These are phyloP conservation scores for Muschampia staudingeri DNA, from an alignment of 2,888 invertebrate genomes.

Conservation along the genomic window DNA sequence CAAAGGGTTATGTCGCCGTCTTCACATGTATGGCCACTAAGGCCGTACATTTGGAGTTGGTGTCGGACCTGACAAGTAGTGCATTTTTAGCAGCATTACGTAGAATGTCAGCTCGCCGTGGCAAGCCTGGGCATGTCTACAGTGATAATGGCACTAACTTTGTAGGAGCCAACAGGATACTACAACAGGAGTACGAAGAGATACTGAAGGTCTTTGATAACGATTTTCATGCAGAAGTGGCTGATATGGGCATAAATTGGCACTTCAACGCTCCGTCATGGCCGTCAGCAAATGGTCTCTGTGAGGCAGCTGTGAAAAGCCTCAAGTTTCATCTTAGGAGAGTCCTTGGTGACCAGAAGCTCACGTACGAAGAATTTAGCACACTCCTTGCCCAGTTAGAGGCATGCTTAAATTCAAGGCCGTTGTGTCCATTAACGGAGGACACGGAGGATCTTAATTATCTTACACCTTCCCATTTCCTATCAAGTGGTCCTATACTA, in stretches of 20 bases:
- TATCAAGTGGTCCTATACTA: slow-evolving; percentile 27
- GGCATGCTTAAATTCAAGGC: slow-evolving; percentile 19
- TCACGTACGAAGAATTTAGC: neutral
- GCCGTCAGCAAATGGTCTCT: no score
- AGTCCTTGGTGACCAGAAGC: neutral
- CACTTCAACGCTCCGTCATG: no score
- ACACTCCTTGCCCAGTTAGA: neutral
- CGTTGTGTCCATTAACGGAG: slow-evolving; percentile 16
- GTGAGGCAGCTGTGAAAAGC: no score
- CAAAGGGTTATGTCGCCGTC: neutral
- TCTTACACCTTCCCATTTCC: slow-evolving; percentile 33
- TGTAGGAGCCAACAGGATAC: slow-evolving; percentile 26
- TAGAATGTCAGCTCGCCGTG: slow-evolving; percentile 38
- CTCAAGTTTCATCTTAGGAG: neutral
- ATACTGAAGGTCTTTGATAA: neutral
- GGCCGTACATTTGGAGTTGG: neutral
- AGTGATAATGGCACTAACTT: slow-evolving; percentile 44
- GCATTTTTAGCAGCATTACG: slow-evolving; percentile 16
- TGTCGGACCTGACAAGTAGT: neutral
- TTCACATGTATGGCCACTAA: neutral
- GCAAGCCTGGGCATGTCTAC: slow-evolving; percentile 23
- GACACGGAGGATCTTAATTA: slow-evolving; percentile 16
- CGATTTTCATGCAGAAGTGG: neutral
- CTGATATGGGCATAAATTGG: neutral
- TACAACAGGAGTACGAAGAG: slow-evolving; percentile 29